A percentile compares a stretch with the other conserved stretches of the same genome.
phyloP scores from a whole-genome alignment of 2,797 vertebrate genomes.

The Scolopax bukidnonensis region DNA sequence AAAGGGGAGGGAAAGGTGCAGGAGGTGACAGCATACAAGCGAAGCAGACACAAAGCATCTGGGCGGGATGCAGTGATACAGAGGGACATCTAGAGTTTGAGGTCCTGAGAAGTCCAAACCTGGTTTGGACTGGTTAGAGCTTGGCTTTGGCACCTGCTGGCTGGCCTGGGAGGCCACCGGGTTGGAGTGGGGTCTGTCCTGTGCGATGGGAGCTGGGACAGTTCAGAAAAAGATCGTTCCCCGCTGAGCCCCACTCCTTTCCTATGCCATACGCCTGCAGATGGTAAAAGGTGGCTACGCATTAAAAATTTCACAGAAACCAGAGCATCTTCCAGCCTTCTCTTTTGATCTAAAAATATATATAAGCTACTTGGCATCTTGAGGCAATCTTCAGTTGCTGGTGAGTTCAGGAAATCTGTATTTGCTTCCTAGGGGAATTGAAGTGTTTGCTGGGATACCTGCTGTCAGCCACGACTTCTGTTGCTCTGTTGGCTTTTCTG shows the following conservation, averaged over 20 bases:
- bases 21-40: not conserved
- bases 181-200: not conserved
- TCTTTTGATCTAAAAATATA: slow-evolving; percentile 52
- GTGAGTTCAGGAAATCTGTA: not conserved
- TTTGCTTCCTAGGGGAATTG: not conserved
- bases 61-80: not conserved
- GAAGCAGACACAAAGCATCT: not conserved
- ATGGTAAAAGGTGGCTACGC: not conserved
- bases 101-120: not conserved
- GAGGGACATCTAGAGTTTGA: not conserved
- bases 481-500: not conserved
- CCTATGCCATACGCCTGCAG: not conserved
- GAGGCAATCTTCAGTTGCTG: not conserved
- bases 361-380: not conserved
- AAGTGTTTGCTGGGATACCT: not conserved
- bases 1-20: not conserved
- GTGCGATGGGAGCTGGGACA: not conserved
- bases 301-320: not conserved
- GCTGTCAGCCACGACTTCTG: not conserved
- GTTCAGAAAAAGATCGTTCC: not conserved
- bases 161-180: not conserved
- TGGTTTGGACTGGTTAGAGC: not conserved
- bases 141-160: accelerated
- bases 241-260: not conserved
- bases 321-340: not conserved